Percentiles rank a stretch among this genome's conserved stretches.
Conservation (phyloP, 2,888 invertebrate genomes). For the Anorthoa munda region DNA sequence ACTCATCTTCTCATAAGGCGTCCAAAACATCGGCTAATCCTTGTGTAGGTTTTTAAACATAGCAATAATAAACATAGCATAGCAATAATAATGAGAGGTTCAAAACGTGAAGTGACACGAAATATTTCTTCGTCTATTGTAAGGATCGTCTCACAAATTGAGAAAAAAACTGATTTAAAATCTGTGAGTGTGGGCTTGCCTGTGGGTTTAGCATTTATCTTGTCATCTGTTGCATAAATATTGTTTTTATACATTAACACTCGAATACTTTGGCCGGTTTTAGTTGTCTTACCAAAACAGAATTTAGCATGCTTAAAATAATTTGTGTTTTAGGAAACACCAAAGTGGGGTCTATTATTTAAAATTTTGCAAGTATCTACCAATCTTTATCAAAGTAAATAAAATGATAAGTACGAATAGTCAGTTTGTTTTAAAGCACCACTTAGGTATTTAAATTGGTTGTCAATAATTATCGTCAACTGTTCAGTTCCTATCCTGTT, state of each 20-base stretch:
- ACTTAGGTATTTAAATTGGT: neutral
- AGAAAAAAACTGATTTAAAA: conserved; percentile 51
- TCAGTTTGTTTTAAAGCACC: neutral
- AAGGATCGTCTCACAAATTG: conserved; percentile 24
- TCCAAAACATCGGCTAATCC: neutral
- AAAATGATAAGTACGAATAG: neutral
- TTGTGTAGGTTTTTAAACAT: conserved; percentile 3
- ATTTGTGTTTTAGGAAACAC: neutral
- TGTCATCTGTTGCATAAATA: conserved; percentile 50
- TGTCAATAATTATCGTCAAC: too few species aligned
- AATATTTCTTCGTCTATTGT: conserved; percentile 29
- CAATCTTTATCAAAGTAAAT: neutral
- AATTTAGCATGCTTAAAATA: neutral
- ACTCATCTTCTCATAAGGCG: neutral
- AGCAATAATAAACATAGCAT: conserved; percentile 30
- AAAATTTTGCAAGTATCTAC: neutral
- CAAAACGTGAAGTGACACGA: conserved; percentile 12
- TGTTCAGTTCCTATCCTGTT: too few species aligned
- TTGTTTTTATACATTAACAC: conserved; percentile 36
- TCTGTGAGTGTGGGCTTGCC: conserved; percentile 48
- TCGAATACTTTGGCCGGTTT: conserved; percentile 25
- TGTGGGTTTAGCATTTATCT: conserved; percentile 50
- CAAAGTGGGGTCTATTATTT: too few species aligned
- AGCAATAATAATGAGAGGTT: conserved; percentile 26
- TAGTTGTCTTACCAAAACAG: conserved; percentile 15